Evolutionary conservation across 1,140 invertebrate species (phyloP).

Genomic region (Philaenus spumarius): DNA sequence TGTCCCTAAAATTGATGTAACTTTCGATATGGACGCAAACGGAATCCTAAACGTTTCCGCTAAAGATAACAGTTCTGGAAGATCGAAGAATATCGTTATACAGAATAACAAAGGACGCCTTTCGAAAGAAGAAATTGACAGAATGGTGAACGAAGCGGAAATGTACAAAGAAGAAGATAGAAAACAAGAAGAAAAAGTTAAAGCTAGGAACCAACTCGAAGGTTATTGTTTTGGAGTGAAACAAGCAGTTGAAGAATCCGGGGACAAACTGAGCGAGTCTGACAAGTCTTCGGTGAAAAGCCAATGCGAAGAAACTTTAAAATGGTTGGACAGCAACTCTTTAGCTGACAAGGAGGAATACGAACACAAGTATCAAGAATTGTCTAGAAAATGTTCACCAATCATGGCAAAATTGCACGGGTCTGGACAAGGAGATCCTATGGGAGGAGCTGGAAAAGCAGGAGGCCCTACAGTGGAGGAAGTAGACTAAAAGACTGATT

Average conservation of each 20-base stretch:
- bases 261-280: slow-evolving; percentile 32
- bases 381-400: slow-evolving; percentile 60
- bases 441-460: slow-evolving; percentile 25
- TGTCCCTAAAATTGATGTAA: slow-evolving; percentile 40
- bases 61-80: slow-evolving; percentile 46
- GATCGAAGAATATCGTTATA: slow-evolving; percentile 47
- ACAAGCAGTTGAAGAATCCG: slow-evolving; percentile 41
- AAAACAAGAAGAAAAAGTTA: slow-evolving; percentile 48
- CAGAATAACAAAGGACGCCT: slow-evolving; percentile 51
- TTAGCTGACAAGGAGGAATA: slow-evolving; percentile 71
- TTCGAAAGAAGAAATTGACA: slow-evolving; percentile 48
- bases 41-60: slow-evolving; percentile 60
- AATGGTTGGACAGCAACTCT: slow-evolving; percentile 60
- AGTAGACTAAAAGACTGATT: slow-evolving; percentile 46
- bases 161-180: slow-evolving; percentile 51
- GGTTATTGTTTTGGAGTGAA: slow-evolving; percentile 65
- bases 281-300: slow-evolving; percentile 38
- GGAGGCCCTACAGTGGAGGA: slow-evolving; percentile 61
- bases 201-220: slow-evolving; percentile 61
- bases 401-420: slow-evolving; percentile 70
- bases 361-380: slow-evolving; percentile 63
- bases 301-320: slow-evolving; percentile 46
- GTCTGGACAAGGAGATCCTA: slow-evolving; percentile 40
- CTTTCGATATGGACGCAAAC: slow-evolving; percentile 61
- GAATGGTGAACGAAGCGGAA: slow-evolving; percentile 64